Conservation (phyloP, 2,888 invertebrate species). For the Pseudococcus viburni region DNA sequence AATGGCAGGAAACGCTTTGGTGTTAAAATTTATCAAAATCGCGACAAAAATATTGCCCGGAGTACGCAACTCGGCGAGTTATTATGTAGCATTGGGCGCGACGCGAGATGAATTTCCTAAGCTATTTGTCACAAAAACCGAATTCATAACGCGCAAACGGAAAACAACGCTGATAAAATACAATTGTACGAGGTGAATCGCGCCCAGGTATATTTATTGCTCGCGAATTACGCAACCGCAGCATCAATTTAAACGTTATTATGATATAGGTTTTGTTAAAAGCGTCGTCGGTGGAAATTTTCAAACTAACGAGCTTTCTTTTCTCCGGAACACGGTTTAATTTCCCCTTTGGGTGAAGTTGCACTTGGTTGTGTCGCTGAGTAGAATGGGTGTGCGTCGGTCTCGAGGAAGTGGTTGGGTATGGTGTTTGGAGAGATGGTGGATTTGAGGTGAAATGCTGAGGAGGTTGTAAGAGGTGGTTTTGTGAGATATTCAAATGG, state of each 20-base stretch:
- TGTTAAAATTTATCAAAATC: slow-evolving; percentile 27
- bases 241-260: slow-evolving; percentile 12
- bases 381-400: too few species aligned
- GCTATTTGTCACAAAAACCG: slow-evolving; percentile 23
- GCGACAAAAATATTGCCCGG: slow-evolving; percentile 15
- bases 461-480: too few species aligned
- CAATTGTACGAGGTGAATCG: background rate
- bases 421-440: too few species aligned
- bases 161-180: slow-evolving; percentile 22
- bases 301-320: slow-evolving; percentile 37
- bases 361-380: too few species aligned
- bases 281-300: background rate
- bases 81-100: background rate
- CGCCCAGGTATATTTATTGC: background rate
- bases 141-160: slow-evolving; percentile 23
- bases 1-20: background rate
- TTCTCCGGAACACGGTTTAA: slow-evolving; percentile 2
- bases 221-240: background rate
- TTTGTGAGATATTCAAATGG: too few species aligned
- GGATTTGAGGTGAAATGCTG: too few species aligned
- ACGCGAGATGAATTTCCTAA: slow-evolving; percentile 19
- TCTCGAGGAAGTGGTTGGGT: too few species aligned
- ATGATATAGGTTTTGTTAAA: background rate
- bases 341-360: background rate
- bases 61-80: slow-evolving; percentile 26